Evolutionary conservation across 1,140 invertebrate species (phyloP).

Genomic region (Drosophila ercepeae): DNA sequence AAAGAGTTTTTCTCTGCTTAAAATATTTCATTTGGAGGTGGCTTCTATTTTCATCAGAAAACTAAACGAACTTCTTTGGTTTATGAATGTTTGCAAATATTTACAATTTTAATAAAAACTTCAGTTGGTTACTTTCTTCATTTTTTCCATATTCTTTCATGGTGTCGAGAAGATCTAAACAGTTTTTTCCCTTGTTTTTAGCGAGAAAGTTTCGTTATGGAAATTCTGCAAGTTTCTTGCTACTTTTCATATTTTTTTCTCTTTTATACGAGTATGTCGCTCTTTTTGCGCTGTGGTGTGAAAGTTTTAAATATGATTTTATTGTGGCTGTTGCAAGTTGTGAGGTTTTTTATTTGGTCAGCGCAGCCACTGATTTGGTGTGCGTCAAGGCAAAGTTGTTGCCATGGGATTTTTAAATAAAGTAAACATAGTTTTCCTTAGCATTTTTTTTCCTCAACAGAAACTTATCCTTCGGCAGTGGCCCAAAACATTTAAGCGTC

Average conservation of each 20-base stretch:
- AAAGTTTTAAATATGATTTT: slow-evolving; percentile 81
- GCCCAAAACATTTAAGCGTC: slow-evolving; percentile 56
- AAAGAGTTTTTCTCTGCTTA: neutral
- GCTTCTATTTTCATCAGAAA: neutral
- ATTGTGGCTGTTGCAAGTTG: slow-evolving; percentile 73
- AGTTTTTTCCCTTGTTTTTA: slow-evolving; percentile 56
- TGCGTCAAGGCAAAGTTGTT: slow-evolving; percentile 40
- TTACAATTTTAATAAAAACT: slow-evolving; percentile 80
- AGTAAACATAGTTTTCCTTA: slow-evolving; percentile 13
- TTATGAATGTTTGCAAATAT: slow-evolving; percentile 72
- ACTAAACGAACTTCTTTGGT: slow-evolving; percentile 3
- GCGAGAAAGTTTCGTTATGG: slow-evolving; percentile 65
- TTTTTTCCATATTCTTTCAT: slow-evolving; percentile 28
- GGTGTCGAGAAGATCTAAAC: slow-evolving; percentile 47
- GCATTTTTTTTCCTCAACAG: slow-evolving; percentile 15
- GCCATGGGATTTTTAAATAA: slow-evolving; percentile 60
- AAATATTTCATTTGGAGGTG: neutral
- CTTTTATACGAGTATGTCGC: neutral
- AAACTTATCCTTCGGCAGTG: slow-evolving; percentile 16
- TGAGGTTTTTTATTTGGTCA: slow-evolving; percentile 68
- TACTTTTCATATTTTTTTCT: slow-evolving; percentile 44
- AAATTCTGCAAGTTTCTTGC: slow-evolving; percentile 54
- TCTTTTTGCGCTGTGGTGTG: slow-evolving; percentile 43
- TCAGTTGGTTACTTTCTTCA: slow-evolving; percentile 48
- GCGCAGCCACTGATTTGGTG: slow-evolving; percentile 56